These are phyloP conservation scores for Archilochus colubris DNA, from an alignment of 2,113 vertebrate genomes.

Conservation along the genomic window DNA sequence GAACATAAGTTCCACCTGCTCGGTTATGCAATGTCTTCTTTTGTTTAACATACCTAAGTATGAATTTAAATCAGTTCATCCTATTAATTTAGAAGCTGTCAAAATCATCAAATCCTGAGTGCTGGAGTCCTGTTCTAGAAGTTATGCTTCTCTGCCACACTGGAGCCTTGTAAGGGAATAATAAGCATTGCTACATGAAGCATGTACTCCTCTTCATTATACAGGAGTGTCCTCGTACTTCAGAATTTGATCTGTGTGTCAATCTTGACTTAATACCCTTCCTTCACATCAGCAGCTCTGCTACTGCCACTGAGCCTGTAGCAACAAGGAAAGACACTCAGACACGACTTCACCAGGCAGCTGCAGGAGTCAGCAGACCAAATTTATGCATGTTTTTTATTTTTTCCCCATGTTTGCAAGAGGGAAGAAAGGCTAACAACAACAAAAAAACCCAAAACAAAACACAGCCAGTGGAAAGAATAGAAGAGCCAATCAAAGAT, in stretches of 20 bases:
- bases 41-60: slow-evolving; percentile 66
- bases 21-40: slow-evolving; percentile 65
- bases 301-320: neutral
- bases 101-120: neutral
- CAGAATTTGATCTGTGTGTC: neutral
- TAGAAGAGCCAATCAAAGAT: neutral
- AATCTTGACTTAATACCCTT: neutral
- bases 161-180: slow-evolving; percentile 14
- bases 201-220: neutral
- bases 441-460: neutral
- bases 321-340: neutral
- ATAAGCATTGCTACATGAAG: neutral
- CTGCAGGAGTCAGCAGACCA: neutral
- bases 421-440: neutral
- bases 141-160: slow-evolving; percentile 3
- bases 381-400: neutral
- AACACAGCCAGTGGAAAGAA: neutral
- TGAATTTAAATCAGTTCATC: slow-evolving; percentile 52
- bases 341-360: neutral
- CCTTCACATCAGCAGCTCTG: neutral
- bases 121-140: neutral
- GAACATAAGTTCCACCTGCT: slow-evolving; percentile 57
- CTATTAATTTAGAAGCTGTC: slow-evolving; percentile 63
- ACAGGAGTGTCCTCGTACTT: neutral
- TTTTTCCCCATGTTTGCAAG: neutral